A percentile compares a stretch with the other conserved stretches of the same genome.
Conservation (phyloP, 1,140 invertebrate species). For the Zaprionus inermis region DNA sequence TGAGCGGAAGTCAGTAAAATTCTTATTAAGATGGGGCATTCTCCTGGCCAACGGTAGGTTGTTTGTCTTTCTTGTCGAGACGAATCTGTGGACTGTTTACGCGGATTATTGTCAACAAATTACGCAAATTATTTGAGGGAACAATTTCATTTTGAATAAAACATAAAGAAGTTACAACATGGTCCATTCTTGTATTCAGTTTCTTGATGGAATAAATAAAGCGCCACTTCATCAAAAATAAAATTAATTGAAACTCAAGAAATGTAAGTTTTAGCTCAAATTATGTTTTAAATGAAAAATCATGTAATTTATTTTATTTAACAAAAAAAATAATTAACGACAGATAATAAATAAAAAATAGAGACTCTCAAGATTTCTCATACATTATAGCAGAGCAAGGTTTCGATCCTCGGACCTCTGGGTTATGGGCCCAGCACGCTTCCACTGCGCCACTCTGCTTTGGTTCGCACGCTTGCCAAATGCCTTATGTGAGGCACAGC, state of each 20-base stretch:
- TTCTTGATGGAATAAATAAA: no score
- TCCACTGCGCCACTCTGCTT: slow-evolving; percentile 98
- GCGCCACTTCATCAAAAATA: no score
- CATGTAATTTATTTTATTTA: no score
- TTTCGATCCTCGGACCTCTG: slow-evolving; percentile 98
- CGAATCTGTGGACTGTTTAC: slow-evolving; percentile 24
- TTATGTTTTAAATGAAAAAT: no score
- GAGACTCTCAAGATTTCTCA: neutral
- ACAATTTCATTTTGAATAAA: slow-evolving; percentile 4
- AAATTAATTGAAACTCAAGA: no score
- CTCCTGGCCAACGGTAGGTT: slow-evolving; percentile 50
- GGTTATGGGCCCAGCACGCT: slow-evolving; percentile 99
- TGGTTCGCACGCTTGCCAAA: neutral
- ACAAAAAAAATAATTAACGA: neutral
- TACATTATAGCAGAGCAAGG: slow-evolving; percentile 91
- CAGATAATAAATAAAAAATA: slow-evolving; percentile 10
- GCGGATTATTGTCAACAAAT: slow-evolving; percentile 63
- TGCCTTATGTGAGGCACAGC: neutral
- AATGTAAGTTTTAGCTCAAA: no score
- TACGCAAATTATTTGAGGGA: slow-evolving; percentile 47
- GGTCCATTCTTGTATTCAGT: no score
- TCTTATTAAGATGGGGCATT: slow-evolving; percentile 35
- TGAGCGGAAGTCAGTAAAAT: slow-evolving; percentile 62
- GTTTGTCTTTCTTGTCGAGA: slow-evolving; percentile 49
- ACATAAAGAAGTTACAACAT: slow-evolving; percentile 12